These are phyloP conservation scores for Urophycis tenuis DNA, from an alignment of 2,797 vertebrate genomes.

Conservation along the genomic window DNA sequence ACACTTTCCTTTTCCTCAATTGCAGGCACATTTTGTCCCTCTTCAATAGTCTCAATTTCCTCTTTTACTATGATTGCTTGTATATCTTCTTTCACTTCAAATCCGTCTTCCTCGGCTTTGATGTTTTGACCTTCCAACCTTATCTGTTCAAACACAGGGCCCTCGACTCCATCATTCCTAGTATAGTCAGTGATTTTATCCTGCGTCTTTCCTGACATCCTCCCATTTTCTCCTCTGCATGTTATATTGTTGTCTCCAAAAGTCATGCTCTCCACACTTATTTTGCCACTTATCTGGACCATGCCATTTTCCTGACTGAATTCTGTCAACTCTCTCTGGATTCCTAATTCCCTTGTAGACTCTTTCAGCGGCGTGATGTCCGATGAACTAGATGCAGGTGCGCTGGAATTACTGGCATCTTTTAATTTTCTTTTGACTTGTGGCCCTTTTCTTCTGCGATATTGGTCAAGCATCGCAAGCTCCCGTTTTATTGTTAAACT, in stretches of 20 bases:
- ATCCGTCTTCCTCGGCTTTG: slow-evolving; percentile 13
- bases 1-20: slow-evolving; percentile 15
- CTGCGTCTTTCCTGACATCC: neutral
- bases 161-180: neutral
- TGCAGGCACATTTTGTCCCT: slow-evolving; percentile 34
- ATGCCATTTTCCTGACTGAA: slow-evolving; percentile 4
- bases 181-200: neutral
- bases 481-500: slow-evolving; percentile 85
- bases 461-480: slow-evolving; percentile 75
- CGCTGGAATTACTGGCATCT: slow-evolving; percentile 43
- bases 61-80: slow-evolving; percentile 29
- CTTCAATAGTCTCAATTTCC: slow-evolving; percentile 35
- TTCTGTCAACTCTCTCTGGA: slow-evolving; percentile 42
- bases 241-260: neutral
- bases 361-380: slow-evolving; percentile 41
- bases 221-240: neutral
- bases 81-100: slow-evolving; percentile 38
- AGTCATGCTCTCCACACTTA: neutral
- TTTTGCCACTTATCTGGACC: neutral
- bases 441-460: slow-evolving; percentile 63
- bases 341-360: slow-evolving; percentile 31
- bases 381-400: slow-evolving; percentile 33
- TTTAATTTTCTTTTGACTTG: slow-evolving; percentile 70
- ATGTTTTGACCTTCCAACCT: slow-evolving; percentile 12
- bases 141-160: slow-evolving; percentile 14